phyloP scores from a whole-genome alignment of 2,113 vertebrate genomes.

The Polypterus senegalus region DNA sequence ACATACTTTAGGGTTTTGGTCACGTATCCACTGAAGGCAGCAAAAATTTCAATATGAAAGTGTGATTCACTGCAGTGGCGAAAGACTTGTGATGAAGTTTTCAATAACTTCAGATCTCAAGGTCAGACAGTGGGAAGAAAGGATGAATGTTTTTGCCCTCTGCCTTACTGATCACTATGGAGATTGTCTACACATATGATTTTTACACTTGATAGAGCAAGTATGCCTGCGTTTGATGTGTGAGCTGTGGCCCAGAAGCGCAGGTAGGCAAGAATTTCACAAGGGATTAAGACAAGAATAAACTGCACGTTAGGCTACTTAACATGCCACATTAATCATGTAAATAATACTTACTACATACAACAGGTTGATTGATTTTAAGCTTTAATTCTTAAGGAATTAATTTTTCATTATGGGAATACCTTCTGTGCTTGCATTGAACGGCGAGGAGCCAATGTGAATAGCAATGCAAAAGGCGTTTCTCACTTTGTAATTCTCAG shows the following conservation, averaged over 20 bases:
- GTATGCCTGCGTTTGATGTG: not conserved
- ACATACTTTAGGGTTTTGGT: too few relatives aligned
- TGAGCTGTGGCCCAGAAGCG: not conserved
- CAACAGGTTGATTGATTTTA: too few relatives aligned
- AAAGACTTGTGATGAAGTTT: not conserved
- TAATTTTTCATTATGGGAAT: too few relatives aligned
- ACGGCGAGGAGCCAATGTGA: too few relatives aligned
- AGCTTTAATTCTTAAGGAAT: too few relatives aligned
- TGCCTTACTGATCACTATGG: not conserved
- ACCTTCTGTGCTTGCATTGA: too few relatives aligned
- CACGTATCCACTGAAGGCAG: not conserved
- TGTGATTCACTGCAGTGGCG: not conserved
- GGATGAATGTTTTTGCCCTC: not conserved
- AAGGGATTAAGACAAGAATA: not conserved
- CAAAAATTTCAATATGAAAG: not conserved
- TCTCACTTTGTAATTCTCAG: too few relatives aligned
- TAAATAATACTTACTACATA: not conserved
- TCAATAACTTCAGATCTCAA: constrained; percentile 6
- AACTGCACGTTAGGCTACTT: not conserved
- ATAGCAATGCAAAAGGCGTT: too few relatives aligned
- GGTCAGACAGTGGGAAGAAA: not conserved
- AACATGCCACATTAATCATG: constrained; percentile 1
- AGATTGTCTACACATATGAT: not conserved
- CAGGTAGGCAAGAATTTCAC: not conserved
- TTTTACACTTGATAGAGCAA: constrained; percentile 15